Conservation (phyloP, 2,797 vertebrate species). For the Nasua narica region DNA sequence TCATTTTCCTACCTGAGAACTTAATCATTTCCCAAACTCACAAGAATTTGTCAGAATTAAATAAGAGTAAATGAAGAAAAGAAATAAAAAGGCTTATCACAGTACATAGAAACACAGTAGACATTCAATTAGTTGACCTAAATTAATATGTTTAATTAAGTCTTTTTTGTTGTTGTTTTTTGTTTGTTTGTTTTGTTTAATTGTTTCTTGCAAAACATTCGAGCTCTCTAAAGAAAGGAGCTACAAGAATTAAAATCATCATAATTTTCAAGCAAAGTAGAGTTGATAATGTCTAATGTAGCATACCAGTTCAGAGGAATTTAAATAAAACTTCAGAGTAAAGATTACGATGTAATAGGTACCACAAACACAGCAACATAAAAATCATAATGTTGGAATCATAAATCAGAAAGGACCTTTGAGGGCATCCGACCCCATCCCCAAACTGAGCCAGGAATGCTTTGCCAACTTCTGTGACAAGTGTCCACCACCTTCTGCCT, state of each 20-base stretch:
- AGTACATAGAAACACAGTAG: background rate
- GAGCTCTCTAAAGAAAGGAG: background rate
- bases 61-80: constrained; percentile 9
- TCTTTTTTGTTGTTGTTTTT: too few relatives aligned
- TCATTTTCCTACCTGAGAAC: background rate
- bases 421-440: background rate
- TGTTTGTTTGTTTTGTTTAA: too few relatives aligned
- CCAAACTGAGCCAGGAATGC: background rate
- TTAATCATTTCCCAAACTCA: constrained; percentile 10
- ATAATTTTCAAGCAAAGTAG: background rate
- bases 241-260: background rate
- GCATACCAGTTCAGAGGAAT: background rate
- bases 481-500: background rate
- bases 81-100: background rate
- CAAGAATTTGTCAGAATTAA: background rate
- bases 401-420: background rate
- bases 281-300: background rate
- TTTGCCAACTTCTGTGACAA: background rate
- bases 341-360: background rate
- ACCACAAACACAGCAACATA: background rate
- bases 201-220: background rate
- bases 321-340: background rate
- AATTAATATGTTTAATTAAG: constrained; percentile 4
- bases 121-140: background rate
- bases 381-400: background rate